A percentile compares a stretch with the other conserved stretches of the same genome.
These are phyloP conservation scores for Gryllus bimaculatus DNA, from an alignment of 1,140 invertebrate genomes.

Conservation along the genomic window DNA sequence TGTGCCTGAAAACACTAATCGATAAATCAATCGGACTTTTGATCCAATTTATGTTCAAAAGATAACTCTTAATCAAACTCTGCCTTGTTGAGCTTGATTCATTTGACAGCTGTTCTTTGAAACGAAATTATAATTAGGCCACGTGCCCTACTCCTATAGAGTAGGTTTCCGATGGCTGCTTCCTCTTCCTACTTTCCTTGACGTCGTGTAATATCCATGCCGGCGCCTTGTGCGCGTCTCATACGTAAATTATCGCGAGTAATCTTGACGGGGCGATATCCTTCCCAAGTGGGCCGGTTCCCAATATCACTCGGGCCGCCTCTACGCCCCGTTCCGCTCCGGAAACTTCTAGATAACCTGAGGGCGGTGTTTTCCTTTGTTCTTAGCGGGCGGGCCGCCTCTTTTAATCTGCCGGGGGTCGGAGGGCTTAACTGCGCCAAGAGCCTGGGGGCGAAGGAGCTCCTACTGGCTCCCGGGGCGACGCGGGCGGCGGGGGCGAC, in stretches of 20 bases:
- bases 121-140: no score
- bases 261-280: background rate
- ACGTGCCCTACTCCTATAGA: background rate
- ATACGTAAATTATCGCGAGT: background rate
- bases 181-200: background rate
- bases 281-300: background rate
- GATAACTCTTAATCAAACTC: no score
- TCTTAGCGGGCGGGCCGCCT: background rate
- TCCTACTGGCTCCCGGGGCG: no score
- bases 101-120: no score
- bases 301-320: background rate
- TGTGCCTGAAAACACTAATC: no score
- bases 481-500: no score
- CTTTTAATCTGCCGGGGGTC: background rate
- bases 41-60: no score
- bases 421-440: background rate
- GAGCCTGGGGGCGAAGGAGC: no score
- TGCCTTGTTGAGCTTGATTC: no score
- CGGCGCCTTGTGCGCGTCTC: background rate
- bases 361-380: background rate
- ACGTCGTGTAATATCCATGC: no score
- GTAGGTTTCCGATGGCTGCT: background rate
- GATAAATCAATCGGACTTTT: no score
- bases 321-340: background rate
- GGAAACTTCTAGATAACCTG: background rate